Evolutionary conservation across 2,113 vertebrate species (phyloP), one percentile per base, ranked within the genome.

Genomic region (Gallinago media): DNA sequence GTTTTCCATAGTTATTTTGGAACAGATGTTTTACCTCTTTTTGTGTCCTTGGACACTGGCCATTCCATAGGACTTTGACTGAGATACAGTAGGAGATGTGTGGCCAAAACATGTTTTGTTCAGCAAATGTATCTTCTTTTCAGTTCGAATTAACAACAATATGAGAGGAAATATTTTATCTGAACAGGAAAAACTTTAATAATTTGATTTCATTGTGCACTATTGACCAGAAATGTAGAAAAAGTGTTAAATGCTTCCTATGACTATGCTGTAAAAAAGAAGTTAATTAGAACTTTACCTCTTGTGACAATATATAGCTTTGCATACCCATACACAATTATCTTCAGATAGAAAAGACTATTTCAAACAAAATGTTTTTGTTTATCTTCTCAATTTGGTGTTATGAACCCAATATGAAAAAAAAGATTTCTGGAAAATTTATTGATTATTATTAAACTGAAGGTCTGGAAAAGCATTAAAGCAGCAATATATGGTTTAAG

Each of bases 1-100:
- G 38, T 96, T 97, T 96, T 68, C 71, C 77, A 77, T 93, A 85
- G 93, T 96, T 94, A 91, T 93, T 94, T 88, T 97, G 91, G 75
- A 96, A 95, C 91, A 96, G 92, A 97, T 75, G 68, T 88, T 88
- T 78, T 72, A 71, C 3, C 7, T 84, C 68, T 81, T 94, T 93
- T 80, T 88, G 21, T 97, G 82, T 77, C 68, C 94, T 87, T 95
- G 96, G 77, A 87, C 66, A 73, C n/a, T 38, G 92, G 67, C 50
- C 91, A 95, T 85, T 94, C 55, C 38, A 93, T 42, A 74, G 82
- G 65, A 90, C 93, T 94, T 70, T 49, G 91, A 77, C 36, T 61
- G 58, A 95, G 77, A 75, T 58, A 77, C 58, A 74, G 62, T 42
- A 83, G 94, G 36, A 95, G 26, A 21, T 87, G 19, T 88, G 58